Evolutionary conservation across 2,888 invertebrate genomes (phyloP).

Genomic region (Napeogenes sylphis): DNA sequence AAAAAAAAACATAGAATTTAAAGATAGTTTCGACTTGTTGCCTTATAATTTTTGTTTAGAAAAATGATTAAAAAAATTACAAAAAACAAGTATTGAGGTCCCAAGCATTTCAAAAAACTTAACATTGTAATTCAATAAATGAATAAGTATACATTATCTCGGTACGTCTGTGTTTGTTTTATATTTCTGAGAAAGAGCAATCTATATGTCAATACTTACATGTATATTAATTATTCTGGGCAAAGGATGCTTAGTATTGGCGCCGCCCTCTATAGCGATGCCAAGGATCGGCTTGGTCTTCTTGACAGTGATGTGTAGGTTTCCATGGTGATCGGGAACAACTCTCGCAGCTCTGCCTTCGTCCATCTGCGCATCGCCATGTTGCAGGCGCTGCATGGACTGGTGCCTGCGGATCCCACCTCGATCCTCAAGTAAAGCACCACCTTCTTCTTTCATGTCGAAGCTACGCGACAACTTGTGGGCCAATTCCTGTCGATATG

Average conservation of each 20-base stretch:
- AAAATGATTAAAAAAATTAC: no score
- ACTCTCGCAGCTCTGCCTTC: constrained; percentile 80
- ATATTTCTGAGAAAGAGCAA: background rate
- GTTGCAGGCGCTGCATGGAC: constrained; percentile 86
- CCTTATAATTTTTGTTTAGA: no score
- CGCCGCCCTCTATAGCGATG: constrained; percentile 98
- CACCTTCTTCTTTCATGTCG: constrained; percentile 91
- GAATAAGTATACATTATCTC: no score
- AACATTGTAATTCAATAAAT: no score
- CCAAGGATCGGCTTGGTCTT: constrained; percentile 96
- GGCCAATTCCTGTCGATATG: constrained; percentile 83
- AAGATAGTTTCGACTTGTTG: no score
- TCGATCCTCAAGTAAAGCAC: constrained; percentile 82
- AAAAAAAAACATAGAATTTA: no score
- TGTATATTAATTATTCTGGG: constrained; percentile 98
- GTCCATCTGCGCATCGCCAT: constrained; percentile 73
- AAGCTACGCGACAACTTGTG: constrained; percentile 92
- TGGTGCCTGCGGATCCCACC: constrained; percentile 84
- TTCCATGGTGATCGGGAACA: constrained; percentile 91
- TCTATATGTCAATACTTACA: constrained; percentile 82
- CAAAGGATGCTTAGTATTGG: constrained; percentile 95
- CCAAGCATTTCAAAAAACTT: no score
- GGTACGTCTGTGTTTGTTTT: no score
- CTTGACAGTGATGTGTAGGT: constrained; percentile 91
- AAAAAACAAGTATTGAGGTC: no score